These are phyloP conservation scores for Amblyopsis rosae DNA, from an alignment of 2,113 vertebrate genomes.

Conservation along the genomic window DNA sequence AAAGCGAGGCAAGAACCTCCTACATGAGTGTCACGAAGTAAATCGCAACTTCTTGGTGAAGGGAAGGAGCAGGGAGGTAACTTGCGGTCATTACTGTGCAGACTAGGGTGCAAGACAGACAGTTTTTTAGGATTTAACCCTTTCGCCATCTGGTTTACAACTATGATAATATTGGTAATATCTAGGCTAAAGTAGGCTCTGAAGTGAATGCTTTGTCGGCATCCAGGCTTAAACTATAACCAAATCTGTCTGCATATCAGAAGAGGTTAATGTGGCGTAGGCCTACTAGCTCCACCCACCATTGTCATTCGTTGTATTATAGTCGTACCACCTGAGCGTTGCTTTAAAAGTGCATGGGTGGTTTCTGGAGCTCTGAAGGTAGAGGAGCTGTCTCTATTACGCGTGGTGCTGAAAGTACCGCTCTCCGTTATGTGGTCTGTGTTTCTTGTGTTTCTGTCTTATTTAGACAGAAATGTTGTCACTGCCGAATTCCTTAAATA, in stretches of 20 bases:
- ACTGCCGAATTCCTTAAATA: conserved; percentile 50
- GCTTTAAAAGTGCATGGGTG: conserved; percentile 62
- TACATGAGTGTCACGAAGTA: conserved; percentile 69
- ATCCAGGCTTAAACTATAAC: not conserved
- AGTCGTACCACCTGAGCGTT: conserved; percentile 56
- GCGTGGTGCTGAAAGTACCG: conserved; percentile 79
- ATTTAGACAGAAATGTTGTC: conserved; percentile 71
- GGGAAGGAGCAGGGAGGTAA: conserved; percentile 56
- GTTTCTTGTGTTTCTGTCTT: conserved; percentile 76
- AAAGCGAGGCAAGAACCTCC: conserved; percentile 63
- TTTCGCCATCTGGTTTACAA: not conserved
- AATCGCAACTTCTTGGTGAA: conserved; percentile 57
- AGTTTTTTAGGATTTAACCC: not conserved
- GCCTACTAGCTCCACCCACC: conserved; percentile 72
- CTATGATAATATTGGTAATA: not conserved
- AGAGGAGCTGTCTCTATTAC: conserved; percentile 75
- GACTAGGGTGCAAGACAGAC: conserved; percentile 1
- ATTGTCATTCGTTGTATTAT: conserved; percentile 60
- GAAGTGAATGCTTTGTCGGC: too few species aligned
- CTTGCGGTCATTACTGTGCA: conserved; percentile 61
- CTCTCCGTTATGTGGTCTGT: conserved; percentile 75
- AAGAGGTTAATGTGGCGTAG: conserved; percentile 54
- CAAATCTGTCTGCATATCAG: not conserved
- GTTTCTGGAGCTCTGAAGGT: conserved; percentile 3
- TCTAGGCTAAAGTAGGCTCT: not conserved